Base-by-base conservation (phyloP, 2,113 vertebrate species). In the Pluvianellus socialis region DNA sequence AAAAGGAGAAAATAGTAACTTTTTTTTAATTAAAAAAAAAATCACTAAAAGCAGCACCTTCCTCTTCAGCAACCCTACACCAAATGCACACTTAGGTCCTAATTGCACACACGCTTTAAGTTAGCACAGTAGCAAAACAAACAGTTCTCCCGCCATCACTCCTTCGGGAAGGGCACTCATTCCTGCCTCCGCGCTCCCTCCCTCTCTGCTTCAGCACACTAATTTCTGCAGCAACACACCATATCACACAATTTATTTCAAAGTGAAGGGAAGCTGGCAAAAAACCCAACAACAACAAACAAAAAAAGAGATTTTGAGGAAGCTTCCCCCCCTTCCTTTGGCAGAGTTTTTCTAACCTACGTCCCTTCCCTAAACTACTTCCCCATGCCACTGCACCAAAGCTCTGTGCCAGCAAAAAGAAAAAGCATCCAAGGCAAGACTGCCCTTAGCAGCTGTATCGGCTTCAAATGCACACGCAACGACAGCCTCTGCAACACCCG, bases 341-440 rank as follows among this genome's bases (percentile, higher is more conserved):
- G 83, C 38, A 77, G 58, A 61, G 61, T 40, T 89, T 77, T 76
- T 84, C 76, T 84, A 80, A 80, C 6, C 7, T 65, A 24, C 12
- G 23, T 50, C 89, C 38, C 92, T 91, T 91, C 96, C 83, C 65
- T 63, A 94, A 87, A 89, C 80, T 52, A 86, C 56, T 92, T 96
- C 91, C 92, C 50, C 0, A 1, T 55, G 45, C 42, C 59, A 50
- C 76, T 42, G 68, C 23, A 35, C n/a, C 79, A 44, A 76, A 92
- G 82, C n/a, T 59, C 85, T 22, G 33, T 18, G 75, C 94, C 83
- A 92, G 88, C 86, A 74, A 67, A 84, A 81, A 32, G 35, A 53
- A 33, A 70, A 79, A 28, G 33, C 55, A 74, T 4, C 52, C 32
- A 27, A 42, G n/a, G 38, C 32, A 56, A 38, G 45, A 7, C n/a